Evolutionary conservation across 2,113 vertebrate genomes (phyloP).

Genomic region (Orthochromis indermauri): DNA sequence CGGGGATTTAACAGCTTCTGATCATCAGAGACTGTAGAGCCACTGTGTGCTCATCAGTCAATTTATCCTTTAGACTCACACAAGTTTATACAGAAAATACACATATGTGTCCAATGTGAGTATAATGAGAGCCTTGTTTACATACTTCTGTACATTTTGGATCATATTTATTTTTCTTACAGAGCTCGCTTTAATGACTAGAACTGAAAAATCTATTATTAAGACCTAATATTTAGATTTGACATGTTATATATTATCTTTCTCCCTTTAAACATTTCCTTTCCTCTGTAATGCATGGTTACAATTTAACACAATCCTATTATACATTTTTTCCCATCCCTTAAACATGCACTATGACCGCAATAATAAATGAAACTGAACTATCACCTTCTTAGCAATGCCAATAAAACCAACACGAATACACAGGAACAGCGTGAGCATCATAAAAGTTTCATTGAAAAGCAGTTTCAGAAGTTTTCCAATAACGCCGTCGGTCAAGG

Average conservation of each 20-base stretch:
- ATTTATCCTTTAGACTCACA: neutral
- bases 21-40: neutral
- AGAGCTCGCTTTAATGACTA: neutral
- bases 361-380: neutral
- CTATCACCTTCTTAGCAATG: neutral
- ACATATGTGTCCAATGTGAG: neutral
- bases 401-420: neutral
- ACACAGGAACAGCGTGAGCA: neutral
- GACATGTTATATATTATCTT: neutral
- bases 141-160: neutral
- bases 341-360: accelerated
- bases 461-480: neutral
- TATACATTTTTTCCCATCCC: accelerated
- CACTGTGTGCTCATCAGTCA: neutral
- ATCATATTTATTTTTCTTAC: neutral
- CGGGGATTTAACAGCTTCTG: neutral
- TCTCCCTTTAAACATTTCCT: neutral
- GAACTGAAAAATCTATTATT: neutral
- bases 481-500: accelerated
- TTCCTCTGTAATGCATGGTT: neutral
- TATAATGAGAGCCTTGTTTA: accelerated
- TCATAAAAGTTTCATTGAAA: neutral
- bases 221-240: neutral
- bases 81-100: neutral
- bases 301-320: neutral